Evolutionary conservation across 1,140 invertebrate species (phyloP), one percentile per base, ranked within the genome.

Genomic region (Carcinoscorpius rotundicauda): DNA sequence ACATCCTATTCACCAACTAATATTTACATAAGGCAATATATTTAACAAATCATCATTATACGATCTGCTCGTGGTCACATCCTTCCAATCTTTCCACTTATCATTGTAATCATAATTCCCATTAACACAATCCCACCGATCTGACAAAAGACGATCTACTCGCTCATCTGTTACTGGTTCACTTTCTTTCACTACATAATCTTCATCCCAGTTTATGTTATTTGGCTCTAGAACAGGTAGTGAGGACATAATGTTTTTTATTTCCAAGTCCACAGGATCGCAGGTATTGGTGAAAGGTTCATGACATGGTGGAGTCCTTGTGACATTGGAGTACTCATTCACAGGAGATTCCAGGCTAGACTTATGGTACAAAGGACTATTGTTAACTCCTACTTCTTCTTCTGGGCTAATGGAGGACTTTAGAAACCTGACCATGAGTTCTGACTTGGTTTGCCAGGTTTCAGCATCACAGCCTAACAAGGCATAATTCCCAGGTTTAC

Each of bases 21-120:
- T 87, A 75, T 92, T 85, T 80, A 91, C 88, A 81, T 95, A 95
- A 81, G 91, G 91, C 84, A 93, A 83, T 82, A 93, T 87, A 79
- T 86, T 84, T 77, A 93, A 81, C 72, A 82, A 80, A 76, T 89
- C 86, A 73, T 81, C 85, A 77, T 82, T 81, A 73, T 81, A 86
- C 71, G 83, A 85, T 76, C 80, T 81, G 77, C 78, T 82, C 69
- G 83, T 82, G 68, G 84, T 80, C 76, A 84, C 85, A 78, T 93
- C 85, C 76, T 89, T 85, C 87, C 89, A 93, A 78, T 90, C 86
- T 67, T 84, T 81, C 82, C 92, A 93, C 59, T 80, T 75, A 50
- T 78, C 76, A 69, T 80, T 72, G 66, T 70, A 67, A 73, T 84
- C 80, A 74, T 77, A 80, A 70, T 81, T 81, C 61, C 86, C 86